phyloP scores from a whole-genome alignment of 2,113 vertebrate species.

The Arizona elegans region DNA sequence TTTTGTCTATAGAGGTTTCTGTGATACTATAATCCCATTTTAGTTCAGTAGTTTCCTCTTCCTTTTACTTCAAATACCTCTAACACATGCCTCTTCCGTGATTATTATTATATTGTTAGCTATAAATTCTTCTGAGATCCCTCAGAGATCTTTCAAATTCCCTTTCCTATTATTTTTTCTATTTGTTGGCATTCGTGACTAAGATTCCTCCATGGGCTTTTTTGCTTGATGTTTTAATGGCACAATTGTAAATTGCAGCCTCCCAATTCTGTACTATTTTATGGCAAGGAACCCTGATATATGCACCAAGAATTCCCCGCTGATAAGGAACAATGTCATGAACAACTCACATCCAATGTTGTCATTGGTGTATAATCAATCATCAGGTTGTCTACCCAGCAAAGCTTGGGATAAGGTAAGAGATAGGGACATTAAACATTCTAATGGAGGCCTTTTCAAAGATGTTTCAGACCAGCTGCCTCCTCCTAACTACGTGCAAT shows the following conservation, averaged over 20 bases:
- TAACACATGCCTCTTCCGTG: neutral
- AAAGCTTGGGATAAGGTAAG: neutral
- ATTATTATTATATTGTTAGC: neutral
- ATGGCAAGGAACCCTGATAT: neutral
- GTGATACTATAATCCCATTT: neutral
- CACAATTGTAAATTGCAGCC: neutral
- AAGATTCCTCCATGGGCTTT: neutral
- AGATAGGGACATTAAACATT: neutral
- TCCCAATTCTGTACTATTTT: neutral
- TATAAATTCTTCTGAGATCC: neutral
- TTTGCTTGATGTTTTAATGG: neutral
- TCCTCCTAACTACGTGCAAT: neutral
- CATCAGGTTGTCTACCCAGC: neutral
- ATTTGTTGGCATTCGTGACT: neutral
- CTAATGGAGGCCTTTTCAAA: neutral
- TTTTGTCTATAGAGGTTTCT: neutral
- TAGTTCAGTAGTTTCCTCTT: neutral
- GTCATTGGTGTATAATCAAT: neutral
- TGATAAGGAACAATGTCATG: neutral
- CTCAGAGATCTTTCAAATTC: neutral
- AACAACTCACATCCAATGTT: neutral
- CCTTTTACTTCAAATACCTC: neutral
- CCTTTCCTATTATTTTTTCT: neutral
- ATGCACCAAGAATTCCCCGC: neutral
- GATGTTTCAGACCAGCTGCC: neutral